Conservation (phyloP, 2,113 vertebrate species). For the Notarius lentiginosus region DNA sequence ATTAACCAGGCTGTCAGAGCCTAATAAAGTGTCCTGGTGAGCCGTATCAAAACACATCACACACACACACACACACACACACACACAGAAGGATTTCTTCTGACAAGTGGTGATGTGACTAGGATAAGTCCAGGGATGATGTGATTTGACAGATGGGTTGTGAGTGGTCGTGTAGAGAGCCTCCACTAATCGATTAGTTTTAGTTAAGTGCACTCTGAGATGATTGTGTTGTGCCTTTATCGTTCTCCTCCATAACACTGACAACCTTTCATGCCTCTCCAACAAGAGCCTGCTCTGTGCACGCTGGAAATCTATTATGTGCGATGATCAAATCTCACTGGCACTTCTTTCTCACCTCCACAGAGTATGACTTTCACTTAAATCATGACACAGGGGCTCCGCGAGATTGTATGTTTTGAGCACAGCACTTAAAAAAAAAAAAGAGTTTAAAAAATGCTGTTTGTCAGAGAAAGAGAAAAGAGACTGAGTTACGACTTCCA, state of each 20-base stretch:
- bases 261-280: constrained; percentile 49
- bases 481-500: constrained; percentile 49
- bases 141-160: constrained; percentile 58
- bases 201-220: constrained; percentile 58
- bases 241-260: constrained; percentile 44
- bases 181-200: constrained; percentile 57
- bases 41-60: constrained; percentile 61
- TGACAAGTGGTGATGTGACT: constrained; percentile 51
- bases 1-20: constrained; percentile 52
- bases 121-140: constrained; percentile 50
- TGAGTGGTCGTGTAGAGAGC: constrained; percentile 43
- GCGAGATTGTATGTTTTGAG: constrained; percentile 42
- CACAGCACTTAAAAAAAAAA: constrained; percentile 37
- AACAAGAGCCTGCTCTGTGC: constrained; percentile 28
- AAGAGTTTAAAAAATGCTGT: constrained; percentile 42
- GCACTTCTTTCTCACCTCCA: constrained; percentile 51
- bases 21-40: constrained; percentile 52
- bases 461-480: constrained; percentile 51
- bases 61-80: constrained; percentile 43
- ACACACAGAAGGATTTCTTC: constrained; percentile 41
- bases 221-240: constrained; percentile 50
- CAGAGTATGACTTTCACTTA: constrained; percentile 53
- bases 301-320: constrained; percentile 48
- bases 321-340: constrained; percentile 51
- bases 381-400: constrained; percentile 38